These are phyloP conservation scores for Abramis brama DNA, from an alignment of 2,113 vertebrate genomes.

Conservation along the genomic window DNA sequence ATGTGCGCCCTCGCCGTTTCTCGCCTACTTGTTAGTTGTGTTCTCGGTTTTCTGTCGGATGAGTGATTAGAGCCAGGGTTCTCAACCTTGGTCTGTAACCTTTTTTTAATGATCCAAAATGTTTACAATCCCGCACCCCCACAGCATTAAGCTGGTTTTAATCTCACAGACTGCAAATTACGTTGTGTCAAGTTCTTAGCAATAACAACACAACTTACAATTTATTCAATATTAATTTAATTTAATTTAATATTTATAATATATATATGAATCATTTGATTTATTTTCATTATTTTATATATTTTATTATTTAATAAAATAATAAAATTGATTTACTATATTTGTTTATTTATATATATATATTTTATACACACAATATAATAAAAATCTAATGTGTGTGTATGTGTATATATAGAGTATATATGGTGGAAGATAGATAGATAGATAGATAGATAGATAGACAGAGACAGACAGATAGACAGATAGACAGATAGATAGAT, in stretches of 20 bases:
- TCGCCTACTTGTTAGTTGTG: background rate
- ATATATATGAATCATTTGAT: background rate
- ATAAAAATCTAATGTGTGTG: background rate
- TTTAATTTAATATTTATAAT: background rate
- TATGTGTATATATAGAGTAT: too few relatives aligned
- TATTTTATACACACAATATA: background rate
- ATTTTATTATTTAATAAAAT: background rate
- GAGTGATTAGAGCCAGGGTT: slow-evolving; percentile 4
- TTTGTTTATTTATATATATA: background rate
- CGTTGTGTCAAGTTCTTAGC: background rate
- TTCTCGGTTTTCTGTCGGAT: background rate
- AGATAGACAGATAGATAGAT: too few relatives aligned
- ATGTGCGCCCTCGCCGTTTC: background rate
- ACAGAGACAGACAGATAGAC: too few relatives aligned
- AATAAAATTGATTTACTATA: background rate
- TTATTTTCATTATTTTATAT: background rate
- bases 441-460: too few relatives aligned
- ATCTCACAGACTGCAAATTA: background rate
- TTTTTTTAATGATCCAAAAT: background rate
- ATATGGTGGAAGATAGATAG: too few relatives aligned
- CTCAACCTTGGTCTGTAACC: background rate
- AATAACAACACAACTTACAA: background rate
- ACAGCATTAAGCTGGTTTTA: background rate
- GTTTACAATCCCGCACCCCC: background rate
- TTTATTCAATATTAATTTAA: background rate